Base-by-base conservation (phyloP, 2,113 vertebrate genomes). In the Azemiops feae region DNA sequence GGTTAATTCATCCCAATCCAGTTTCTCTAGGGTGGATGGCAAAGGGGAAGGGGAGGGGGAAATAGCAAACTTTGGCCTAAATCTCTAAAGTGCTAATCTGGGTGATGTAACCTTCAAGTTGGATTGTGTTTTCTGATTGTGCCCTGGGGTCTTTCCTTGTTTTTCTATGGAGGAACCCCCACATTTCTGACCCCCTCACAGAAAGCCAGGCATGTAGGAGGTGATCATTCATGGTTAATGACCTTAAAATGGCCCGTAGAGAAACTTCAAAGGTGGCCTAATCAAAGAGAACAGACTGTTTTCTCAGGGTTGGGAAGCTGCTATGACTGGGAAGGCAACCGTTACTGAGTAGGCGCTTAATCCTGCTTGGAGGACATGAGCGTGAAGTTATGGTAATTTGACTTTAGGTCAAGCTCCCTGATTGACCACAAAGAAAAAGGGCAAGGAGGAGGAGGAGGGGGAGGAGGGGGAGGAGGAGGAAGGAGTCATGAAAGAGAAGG, bases 281-380 rank as follows among this genome's bases (percentile, higher is more conserved):
- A 88, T 55, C 0, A 57, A 92, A 3, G 0, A 0, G 86, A 30
- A 3, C 47, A 0, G 5, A 1, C n/a, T 87, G 23, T 88, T 64
- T 69, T 90, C 87, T 45, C 86, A 55, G 7, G 20, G 58, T 88
- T 57, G 45, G 3, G 47, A 74, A 39, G 20, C 55, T 22, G 50
- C 12, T 3, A 43, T 54, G 11, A 16, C 16, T 47, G 58, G 30
- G 6, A 14, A 23, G 53, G 27, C 30, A 52, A 14, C 5, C 27
- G 22, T 6, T n/a, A 14, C 43, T n/a, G 93, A 50, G 54, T 89
- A 34, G 69, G 43, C 52, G 34, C 60, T 85, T 85, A 91, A 89
- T 93, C 90, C 87, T 20, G 14, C 60, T 85, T 0, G 7, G 90
- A 34, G 43, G 30, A 88, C 10, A 39, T 2, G 30, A 69, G 86